These are phyloP conservation scores for Ctenochaetus hawaiiensis DNA, from an alignment of 2,797 vertebrate species.

Conservation along the genomic window DNA sequence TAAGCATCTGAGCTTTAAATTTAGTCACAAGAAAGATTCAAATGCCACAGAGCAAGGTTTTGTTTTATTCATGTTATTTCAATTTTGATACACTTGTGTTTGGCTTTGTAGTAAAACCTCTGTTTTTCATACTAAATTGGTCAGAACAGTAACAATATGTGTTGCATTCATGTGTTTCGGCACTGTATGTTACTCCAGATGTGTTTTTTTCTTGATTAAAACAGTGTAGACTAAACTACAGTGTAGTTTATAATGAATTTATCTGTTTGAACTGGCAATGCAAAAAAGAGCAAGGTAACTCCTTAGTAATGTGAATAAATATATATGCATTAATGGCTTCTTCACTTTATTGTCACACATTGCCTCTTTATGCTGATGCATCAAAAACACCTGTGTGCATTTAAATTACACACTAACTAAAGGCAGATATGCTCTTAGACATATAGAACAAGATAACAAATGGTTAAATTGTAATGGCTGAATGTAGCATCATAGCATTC, in stretches of 20 bases:
- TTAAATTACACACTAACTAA: neutral
- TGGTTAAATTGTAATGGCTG: conserved; percentile 10
- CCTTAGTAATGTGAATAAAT: neutral
- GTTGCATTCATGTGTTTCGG: conserved; percentile 4
- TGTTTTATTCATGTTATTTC: neutral
- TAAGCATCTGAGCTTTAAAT: neutral
- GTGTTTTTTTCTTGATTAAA: neutral
- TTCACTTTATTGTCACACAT: conserved; percentile 12
- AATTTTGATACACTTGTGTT: neutral
- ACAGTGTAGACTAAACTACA: neutral
- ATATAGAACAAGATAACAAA: conserved; percentile 1
- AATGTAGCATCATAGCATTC: conserved; percentile 48
- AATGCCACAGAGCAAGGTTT: neutral
- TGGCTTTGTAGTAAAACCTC: neutral
- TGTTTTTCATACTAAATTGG: neutral
- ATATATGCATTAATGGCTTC: neutral
- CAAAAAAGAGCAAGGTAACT: neutral
- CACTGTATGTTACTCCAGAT: neutral
- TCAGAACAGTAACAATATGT: neutral
- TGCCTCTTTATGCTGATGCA: neutral
- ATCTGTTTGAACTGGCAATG: neutral
- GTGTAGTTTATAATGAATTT: neutral
- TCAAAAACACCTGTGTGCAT: neutral
- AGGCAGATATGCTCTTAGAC: neutral
- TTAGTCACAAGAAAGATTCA: neutral